These are phyloP conservation scores for Channa striata DNA, from an alignment of 2,797 vertebrate genomes.

Conservation along the genomic window DNA sequence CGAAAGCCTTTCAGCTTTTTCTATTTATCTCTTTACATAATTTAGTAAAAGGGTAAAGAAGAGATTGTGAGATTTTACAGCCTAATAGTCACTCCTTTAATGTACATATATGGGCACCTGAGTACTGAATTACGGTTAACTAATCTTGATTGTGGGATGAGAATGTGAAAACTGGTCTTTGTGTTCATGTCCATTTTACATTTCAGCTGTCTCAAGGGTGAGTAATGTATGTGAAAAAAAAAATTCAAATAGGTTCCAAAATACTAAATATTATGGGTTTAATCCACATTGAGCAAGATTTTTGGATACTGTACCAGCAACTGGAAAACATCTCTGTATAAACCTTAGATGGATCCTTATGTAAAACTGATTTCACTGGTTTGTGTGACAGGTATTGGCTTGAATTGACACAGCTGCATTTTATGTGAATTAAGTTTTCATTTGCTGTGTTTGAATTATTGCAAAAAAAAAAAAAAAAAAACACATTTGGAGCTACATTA, in stretches of 20 bases:
- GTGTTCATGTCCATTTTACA: slow-evolving; percentile 45
- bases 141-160: slow-evolving; percentile 49
- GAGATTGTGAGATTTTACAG: neutral
- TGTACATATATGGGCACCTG: neutral
- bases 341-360: neutral
- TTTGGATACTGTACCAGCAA: neutral
- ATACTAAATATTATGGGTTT: slow-evolving; percentile 13
- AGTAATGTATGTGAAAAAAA: slow-evolving; percentile 12
- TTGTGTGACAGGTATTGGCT: slow-evolving; percentile 3
- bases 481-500: slow-evolving; percentile 14
- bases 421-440: neutral
- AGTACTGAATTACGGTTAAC: neutral
- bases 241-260: slow-evolving; percentile 24
- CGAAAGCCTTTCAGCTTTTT: neutral
- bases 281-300: slow-evolving; percentile 22
- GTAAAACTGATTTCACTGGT: slow-evolving; percentile 25
- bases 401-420: neutral
- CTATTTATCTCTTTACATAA: neutral
- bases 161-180: slow-evolving; percentile 75
- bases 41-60: neutral
- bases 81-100: neutral
- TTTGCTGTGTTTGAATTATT: slow-evolving; percentile 8
- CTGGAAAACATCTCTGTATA: neutral
- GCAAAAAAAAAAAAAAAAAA: no score
- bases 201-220: slow-evolving; percentile 40